Base-by-base conservation (phyloP, 2,888 invertebrate species). In the Lasioglossum malachurum region DNA sequence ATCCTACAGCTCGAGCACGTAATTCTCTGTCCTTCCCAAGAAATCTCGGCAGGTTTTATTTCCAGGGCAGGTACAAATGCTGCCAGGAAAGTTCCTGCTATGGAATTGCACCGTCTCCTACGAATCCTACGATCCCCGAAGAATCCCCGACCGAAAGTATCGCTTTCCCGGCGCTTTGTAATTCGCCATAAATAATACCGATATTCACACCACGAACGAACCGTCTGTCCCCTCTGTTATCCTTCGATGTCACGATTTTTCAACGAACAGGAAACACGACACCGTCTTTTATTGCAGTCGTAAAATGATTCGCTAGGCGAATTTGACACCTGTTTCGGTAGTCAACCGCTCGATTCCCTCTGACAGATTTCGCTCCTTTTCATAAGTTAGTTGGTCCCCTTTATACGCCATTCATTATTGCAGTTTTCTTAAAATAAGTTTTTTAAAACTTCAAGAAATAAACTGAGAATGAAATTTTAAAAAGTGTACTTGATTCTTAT, bases 1-100 rank as follows among this genome's bases (percentile, higher is more conserved):
- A 23, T 53, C 23, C 23, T 53, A 57, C 77, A 41, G 35, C 73
- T 35, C 35, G 53, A 73, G 73, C 83, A 87, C 88, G 84, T 90
- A 87, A 88, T 90, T 88, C 90, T 87, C 83, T 41, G 83, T 84
- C 87, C 88, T 88, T 87, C 78, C 81, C 72, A 64, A 86, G 82
- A 84, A 90, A 83, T 87, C 90, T 83, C 87, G 38, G 82, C 84
- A 82, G 86, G 88, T 87, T 87, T 86, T 89, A 86, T 90, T 84
- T 83, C 75, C 75, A 35, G 74, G 44, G 44, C 82, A 87, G 90
- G 81, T 88, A 90, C 73, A 67, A 88, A 88, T 80, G 67, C 60
- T 4, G 35, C 71, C 75, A 57, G 64, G 38, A 74, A 57, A 75
- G 38, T 77, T 78, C 41, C 83, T 76, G 64, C 57, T 5, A 49